These are phyloP conservation scores for Tridacna gigas DNA, from an alignment of 2,888 invertebrate species.

Conservation along the genomic window DNA sequence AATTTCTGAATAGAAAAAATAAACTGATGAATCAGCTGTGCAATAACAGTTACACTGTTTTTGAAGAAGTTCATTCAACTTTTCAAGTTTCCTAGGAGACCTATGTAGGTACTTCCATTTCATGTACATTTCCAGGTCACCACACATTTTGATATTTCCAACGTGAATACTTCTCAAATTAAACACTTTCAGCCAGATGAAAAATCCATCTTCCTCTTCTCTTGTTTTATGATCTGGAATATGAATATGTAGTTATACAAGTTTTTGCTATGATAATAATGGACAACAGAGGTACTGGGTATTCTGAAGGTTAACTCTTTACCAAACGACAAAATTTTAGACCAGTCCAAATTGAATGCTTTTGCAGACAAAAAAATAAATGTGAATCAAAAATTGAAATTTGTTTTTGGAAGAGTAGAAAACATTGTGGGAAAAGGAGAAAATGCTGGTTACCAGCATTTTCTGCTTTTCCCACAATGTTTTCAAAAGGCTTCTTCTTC, in stretches of 20 bases:
- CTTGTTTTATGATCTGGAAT: not conserved
- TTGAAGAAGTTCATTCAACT: not conserved
- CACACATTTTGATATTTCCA: not conserved
- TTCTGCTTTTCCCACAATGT: too few species aligned
- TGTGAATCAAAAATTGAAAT: too few species aligned
- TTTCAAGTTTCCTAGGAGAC: not conserved
- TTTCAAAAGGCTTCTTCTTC: too few species aligned
- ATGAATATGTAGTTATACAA: not conserved
- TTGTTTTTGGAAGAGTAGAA: too few species aligned
- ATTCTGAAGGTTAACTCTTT: too few species aligned
- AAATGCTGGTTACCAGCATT: too few species aligned
- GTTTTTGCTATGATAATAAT: too few species aligned
- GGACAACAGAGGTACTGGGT: too few species aligned
- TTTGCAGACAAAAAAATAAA: too few species aligned
- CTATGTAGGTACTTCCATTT: conserved; percentile 7
- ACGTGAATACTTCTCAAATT: not conserved
- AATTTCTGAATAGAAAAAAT: not conserved
- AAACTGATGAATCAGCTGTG: not conserved
- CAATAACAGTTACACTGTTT: not conserved
- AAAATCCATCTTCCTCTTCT: not conserved
- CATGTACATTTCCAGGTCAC: conserved; percentile 14
- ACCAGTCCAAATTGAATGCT: too few species aligned
- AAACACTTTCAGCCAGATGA: not conserved
- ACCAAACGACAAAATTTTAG: too few species aligned
- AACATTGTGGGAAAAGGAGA: too few species aligned